Evolutionary conservation across 2,888 invertebrate species (phyloP).

Genomic region (Polylopha cassiicola): DNA sequence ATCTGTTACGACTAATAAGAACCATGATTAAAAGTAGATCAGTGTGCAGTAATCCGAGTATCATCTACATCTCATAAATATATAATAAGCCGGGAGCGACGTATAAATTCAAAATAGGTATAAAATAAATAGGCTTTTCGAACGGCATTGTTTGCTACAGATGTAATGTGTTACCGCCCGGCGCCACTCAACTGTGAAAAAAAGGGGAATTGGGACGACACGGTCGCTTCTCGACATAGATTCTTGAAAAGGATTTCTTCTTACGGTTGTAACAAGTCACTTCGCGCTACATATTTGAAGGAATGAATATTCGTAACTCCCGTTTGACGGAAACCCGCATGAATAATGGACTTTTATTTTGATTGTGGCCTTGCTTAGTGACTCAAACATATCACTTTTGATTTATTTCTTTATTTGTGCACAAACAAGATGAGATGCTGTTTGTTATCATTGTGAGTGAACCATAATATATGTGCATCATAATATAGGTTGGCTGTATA

Average conservation of each 20-base stretch:
- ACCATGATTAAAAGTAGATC: constrained; percentile 12
- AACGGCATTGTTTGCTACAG: constrained; percentile 6
- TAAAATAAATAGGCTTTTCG: background rate
- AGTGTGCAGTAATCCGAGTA: constrained; percentile 6
- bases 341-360: no score
- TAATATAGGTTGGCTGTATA: no score
- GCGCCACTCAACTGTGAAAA: constrained; percentile 25
- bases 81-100: constrained; percentile 1
- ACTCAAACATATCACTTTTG: no score
- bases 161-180: constrained; percentile 18
- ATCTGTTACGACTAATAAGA: no score
- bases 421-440: no score
- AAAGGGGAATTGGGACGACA: constrained; percentile 29
- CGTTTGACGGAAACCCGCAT: constrained; percentile 4
- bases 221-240: constrained; percentile 27
- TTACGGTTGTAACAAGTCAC: constrained; percentile 4
- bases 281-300: constrained; percentile 2
- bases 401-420: no score
- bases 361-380: no score
- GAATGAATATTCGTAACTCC: background rate
- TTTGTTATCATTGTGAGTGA: no score
- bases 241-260: constrained; percentile 28
- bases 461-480: no score
- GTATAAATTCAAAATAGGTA: background rate
- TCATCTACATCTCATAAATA: constrained; percentile 15